Evolutionary conservation across 2,113 vertebrate species (phyloP).

Genomic region (Eublepharis macularius): DNA sequence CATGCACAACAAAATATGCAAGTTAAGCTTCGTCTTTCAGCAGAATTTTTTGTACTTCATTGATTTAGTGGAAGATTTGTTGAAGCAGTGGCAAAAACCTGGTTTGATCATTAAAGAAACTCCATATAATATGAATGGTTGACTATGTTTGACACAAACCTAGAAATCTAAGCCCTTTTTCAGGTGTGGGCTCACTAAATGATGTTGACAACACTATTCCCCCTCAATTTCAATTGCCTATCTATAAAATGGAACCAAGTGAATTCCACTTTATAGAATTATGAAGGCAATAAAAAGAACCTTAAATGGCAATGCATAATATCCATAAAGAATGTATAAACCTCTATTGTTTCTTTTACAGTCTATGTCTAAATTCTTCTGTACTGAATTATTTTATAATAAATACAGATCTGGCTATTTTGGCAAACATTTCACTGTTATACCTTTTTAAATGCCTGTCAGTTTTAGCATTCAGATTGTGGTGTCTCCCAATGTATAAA

Average conservation of each 20-base stretch:
- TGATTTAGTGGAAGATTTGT: neutral
- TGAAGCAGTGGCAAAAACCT: neutral
- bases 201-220: too few species aligned
- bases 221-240: neutral
- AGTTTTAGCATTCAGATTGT: too few species aligned
- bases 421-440: too few species aligned
- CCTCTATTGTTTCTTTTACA: too few species aligned
- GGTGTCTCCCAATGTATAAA: too few species aligned
- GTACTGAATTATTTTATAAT: too few species aligned
- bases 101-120: neutral
- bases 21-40: accelerated
- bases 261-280: neutral
- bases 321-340: neutral
- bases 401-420: too few species aligned
- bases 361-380: too few species aligned
- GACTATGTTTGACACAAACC: neutral
- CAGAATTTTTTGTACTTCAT: neutral
- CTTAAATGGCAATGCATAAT: neutral
- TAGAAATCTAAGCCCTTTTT: neutral
- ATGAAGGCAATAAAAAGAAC: neutral
- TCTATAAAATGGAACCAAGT: too few species aligned
- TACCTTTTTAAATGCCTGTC: too few species aligned
- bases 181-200: neutral
- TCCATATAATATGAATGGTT: neutral
- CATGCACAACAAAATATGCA: accelerated